Base-by-base conservation (phyloP, 2,113 vertebrate genomes). In the Copsychus sechellarum region DNA sequence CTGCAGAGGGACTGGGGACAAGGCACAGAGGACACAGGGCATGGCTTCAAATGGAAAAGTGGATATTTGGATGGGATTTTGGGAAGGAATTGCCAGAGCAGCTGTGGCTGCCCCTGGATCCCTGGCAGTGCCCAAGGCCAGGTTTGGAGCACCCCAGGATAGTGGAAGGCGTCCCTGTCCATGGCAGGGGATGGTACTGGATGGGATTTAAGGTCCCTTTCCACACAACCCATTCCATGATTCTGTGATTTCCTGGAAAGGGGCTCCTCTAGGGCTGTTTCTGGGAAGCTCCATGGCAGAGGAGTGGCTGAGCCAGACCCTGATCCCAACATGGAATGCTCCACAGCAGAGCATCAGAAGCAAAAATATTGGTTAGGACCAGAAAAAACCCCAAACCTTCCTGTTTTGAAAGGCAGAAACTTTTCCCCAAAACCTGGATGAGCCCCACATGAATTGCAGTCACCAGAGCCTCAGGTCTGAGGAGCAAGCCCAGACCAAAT, bases 161-260 rank as follows among this genome's bases (percentile, higher is more conserved):
- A 4, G 12, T 10, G 60, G 21, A 3, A 78, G 76, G 3, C 24
- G 34, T 65, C 24, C 40, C 25, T 71, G 62, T 8, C 28, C n/a
- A 5, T 0, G 9, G 40, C 45, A 42, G 43, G 20, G 6, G 16
- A n/a, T 31, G 56, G 66, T 0, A 19, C 0, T 4, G 21, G 40
- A 2, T 54, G 28, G 2, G 14, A 0, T 73, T 53, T 53, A 1
- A 38, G 19, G 7, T 18, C 14, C 8, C 4, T 72, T 10, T 22
- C 21, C 20, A 17, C 47, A 14, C 25, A 53, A 16, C 2, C 13
- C 56, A 5, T 10, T 12, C 62, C 21, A 9, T 3, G 45, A 28
- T 24, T 15, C 38, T 33, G 23, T 25, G 47, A 3, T 69, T 69
- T 53, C 64, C 64, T 12, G 3, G 25, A 25, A 47, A 48, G 43